Evolutionary conservation across 2,113 vertebrate species (phyloP).

Genomic region (Bombycilla garrulus): DNA sequence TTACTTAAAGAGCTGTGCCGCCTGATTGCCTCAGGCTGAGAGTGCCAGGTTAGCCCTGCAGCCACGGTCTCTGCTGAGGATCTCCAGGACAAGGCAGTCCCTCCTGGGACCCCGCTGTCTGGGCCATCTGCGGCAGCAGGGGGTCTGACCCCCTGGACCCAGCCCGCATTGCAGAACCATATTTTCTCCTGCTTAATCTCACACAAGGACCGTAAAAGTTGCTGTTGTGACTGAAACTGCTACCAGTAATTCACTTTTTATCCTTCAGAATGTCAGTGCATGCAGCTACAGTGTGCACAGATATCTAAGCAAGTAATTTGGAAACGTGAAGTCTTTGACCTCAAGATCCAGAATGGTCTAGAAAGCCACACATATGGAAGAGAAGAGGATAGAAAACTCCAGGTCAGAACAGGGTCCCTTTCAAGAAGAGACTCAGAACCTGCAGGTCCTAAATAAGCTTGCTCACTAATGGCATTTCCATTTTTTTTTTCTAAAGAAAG

Average conservation of each 20-base stretch:
- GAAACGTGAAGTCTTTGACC: background rate
- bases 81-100: no score
- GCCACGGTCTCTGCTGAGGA: no score
- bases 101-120: no score
- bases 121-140: no score
- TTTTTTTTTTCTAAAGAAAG: background rate
- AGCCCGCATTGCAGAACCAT: no score
- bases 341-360: background rate
- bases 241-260: background rate
- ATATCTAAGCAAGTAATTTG: background rate
- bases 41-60: no score
- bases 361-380: background rate
- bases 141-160: no score
- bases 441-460: background rate
- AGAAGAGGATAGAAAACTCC: background rate
- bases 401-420: background rate
- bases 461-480: background rate
- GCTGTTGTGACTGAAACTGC: background rate
- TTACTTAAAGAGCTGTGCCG: no score
- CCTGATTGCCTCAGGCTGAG: no score
- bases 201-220: background rate
- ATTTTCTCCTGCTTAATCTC: background rate
- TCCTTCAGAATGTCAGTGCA: background rate
- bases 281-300: background rate
- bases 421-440: background rate